Evolutionary conservation across 1,140 invertebrate species (phyloP).

Genomic region (Eurosta solidaginis): DNA sequence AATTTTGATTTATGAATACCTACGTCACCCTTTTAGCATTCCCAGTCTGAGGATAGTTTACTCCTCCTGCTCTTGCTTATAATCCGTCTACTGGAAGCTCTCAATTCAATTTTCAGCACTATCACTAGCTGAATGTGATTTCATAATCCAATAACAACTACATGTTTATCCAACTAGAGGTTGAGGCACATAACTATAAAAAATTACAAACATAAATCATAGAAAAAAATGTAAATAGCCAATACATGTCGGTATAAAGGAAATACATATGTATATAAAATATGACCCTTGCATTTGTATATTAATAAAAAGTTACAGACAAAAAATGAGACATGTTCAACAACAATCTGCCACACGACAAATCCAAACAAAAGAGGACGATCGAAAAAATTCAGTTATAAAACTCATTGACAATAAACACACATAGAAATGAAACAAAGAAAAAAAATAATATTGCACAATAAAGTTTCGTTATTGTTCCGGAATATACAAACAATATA

Average conservation of each 20-base stretch:
- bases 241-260: neutral
- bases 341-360: neutral
- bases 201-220: neutral
- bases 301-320: neutral
- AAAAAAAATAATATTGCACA: neutral
- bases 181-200: neutral
- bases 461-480: neutral
- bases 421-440: neutral
- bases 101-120: too few relatives aligned
- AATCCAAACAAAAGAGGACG: neutral
- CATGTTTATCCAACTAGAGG: too few relatives aligned
- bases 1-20: too few relatives aligned
- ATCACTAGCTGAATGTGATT: too few relatives aligned
- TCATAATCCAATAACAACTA: too few relatives aligned
- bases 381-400: neutral
- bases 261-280: neutral
- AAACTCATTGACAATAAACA: conserved; percentile 10
- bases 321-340: neutral
- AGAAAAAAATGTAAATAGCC: neutral
- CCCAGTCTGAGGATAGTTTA: too few relatives aligned
- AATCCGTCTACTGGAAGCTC: too few relatives aligned
- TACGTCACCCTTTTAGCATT: too few relatives aligned
- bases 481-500: neutral
- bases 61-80: too few relatives aligned
- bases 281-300: neutral